A percentile compares a stretch with the other conserved stretches of the same genome.
phyloP scores from a whole-genome alignment of 2,888 invertebrate species.

The Drosophila anomalipes region DNA sequence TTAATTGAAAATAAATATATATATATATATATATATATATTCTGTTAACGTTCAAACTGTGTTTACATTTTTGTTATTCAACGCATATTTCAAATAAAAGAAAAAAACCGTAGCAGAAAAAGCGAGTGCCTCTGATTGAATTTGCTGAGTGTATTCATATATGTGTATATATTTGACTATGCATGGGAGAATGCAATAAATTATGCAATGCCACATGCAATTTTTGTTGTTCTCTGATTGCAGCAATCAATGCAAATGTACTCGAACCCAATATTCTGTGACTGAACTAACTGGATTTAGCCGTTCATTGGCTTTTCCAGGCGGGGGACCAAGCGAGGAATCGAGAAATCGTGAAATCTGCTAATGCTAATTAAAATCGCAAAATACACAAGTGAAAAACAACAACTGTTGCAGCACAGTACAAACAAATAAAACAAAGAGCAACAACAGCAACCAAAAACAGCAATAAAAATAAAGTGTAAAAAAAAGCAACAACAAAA shows the following conservation, averaged over 20 bases:
- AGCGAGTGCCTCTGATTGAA: neutral
- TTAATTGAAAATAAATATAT: neutral
- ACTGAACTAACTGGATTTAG: constrained; percentile 31
- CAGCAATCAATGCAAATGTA: constrained; percentile 63
- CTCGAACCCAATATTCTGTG: constrained; percentile 4
- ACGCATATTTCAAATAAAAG: neutral
- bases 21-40: no score
- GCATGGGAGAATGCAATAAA: constrained; percentile 34
- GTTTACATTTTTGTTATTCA: neutral
- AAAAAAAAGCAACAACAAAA: constrained; percentile 1
- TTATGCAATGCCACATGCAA: constrained; percentile 9
- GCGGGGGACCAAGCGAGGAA: neutral
- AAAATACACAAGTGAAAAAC: constrained; percentile 20
- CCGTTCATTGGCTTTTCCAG: constrained; percentile 11
- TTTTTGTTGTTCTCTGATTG: constrained; percentile 29
- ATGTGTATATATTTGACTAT: constrained; percentile 26
- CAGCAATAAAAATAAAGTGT: neutral
- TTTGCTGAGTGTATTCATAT: neutral
- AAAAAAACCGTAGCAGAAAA: neutral
- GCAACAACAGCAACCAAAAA: constrained; percentile 7
- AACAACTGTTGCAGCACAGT: constrained; percentile 30
- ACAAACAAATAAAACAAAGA: constrained; percentile 2
- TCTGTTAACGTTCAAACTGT: neutral
- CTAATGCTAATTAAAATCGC: constrained; percentile 50
- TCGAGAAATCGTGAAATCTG: neutral